Evolutionary conservation across 1,140 invertebrate genomes (phyloP), one percentile per base, ranked within the genome.

Genomic region (Carcinoscorpius rotundicauda): DNA sequence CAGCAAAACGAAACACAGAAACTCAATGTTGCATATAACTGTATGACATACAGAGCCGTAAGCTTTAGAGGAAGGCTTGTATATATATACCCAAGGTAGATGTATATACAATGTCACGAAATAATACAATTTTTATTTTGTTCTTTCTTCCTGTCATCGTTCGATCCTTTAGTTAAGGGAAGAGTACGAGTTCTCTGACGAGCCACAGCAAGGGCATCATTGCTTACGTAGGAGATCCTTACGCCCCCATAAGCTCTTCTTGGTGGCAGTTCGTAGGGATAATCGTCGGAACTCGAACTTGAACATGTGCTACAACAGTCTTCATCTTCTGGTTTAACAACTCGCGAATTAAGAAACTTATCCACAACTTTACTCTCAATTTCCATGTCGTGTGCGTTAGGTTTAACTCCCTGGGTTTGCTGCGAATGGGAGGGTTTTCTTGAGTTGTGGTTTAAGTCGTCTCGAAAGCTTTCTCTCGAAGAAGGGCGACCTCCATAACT

Each of bases 181-280:
- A 48, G 6, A 60, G 8, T 48, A 9, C 59, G 6, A 10, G 48
- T 10, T 60, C 59, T 60, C 61, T 71, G 71, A 49, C 70, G 61
- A 8, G 70, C 68, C 57, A 65, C 87, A 8, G 87, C 88, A 48
- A 91, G 79, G 0, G 87, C 86, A 76, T 92, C 89, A 74, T 91
- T 92, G 67, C 88, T 89, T 66, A 93, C 88, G 77, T 92, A 93
- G 10, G 88, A 89, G 67, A 91, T 89, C 60, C 89, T 77, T 4
- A 91, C 89, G 9, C 74, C 73, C 61, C 88, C 88, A 74, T 91
- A 91, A 9, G 88, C 87, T 49, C 69, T 62, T 6, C 73, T 57
- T 52, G 87, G 84, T 4, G 89, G 89, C 59, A 92, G 74, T 57
- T 88, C 82, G 74, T 93, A 91, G 59, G 74, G 73, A 29, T 71